A percentile compares a stretch with the other conserved stretches of the same genome.
phyloP scores from a whole-genome alignment of 2,797 vertebrate genomes.

The Chromobotia macracanthus region DNA sequence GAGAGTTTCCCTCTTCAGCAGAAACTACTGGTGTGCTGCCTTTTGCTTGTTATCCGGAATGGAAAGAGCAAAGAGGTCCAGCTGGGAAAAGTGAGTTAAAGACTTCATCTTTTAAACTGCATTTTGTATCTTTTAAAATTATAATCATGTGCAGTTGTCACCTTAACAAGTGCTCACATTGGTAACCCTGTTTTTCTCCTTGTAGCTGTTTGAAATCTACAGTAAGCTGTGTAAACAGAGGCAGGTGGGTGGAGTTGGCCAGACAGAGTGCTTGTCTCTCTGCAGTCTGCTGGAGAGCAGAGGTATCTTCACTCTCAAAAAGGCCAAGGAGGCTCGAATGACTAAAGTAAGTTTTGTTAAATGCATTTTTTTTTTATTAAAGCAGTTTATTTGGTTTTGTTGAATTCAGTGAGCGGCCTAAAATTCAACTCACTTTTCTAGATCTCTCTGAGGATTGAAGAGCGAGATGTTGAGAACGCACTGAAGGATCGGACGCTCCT shows the following conservation, averaged over 20 bases:
- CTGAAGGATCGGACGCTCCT: slow-evolving; percentile 86
- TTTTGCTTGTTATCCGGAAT: slow-evolving; percentile 82
- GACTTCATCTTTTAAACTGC: not conserved
- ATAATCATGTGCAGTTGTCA: too few species aligned
- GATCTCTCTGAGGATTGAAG: slow-evolving; percentile 91
- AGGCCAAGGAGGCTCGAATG: slow-evolving; percentile 86
- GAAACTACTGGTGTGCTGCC: slow-evolving; percentile 91
- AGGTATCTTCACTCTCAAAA: slow-evolving; percentile 88
- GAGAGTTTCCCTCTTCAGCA: slow-evolving; percentile 91
- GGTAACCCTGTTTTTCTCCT: not conserved
- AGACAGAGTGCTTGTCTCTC: slow-evolving; percentile 90
- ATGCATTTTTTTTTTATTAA: too few species aligned
- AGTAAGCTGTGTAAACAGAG: slow-evolving; percentile 84
- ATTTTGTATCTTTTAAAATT: not conserved
- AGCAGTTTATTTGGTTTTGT: too few species aligned
- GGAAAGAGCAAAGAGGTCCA: slow-evolving; percentile 80
- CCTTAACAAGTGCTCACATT: too few species aligned
- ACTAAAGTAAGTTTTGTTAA: slow-evolving; percentile 81
- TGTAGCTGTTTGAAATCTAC: slow-evolving; percentile 88
- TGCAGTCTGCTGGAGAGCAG: slow-evolving; percentile 88
- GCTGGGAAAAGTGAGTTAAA: slow-evolving; percentile 86
- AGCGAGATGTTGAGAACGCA: slow-evolving; percentile 85
- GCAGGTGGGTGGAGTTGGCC: slow-evolving; percentile 79
- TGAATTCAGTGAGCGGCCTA: not conserved
- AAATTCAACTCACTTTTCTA: slow-evolving; percentile 57